phyloP scores from a whole-genome alignment of 2,888 invertebrate genomes.

The Platycheirus albimanus region DNA sequence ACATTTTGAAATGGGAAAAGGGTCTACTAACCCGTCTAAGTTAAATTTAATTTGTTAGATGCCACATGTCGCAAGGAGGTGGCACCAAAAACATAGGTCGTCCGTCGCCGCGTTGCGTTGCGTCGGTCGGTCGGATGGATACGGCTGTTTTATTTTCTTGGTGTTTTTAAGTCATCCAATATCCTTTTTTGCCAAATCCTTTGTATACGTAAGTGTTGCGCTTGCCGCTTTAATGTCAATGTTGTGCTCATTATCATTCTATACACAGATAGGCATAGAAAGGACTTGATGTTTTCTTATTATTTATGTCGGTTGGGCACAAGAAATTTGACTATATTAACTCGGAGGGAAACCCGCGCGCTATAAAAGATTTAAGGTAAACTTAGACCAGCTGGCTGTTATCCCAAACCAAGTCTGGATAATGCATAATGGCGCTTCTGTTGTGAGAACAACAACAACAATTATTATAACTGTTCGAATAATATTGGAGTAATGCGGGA shows the following conservation, averaged over 20 bases:
- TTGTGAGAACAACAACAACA: not conserved
- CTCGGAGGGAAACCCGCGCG: no score
- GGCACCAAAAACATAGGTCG: no score
- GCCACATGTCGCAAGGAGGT: slow-evolving; percentile 48
- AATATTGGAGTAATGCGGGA: no score
- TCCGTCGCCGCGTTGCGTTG: no score
- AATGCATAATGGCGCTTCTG: no score
- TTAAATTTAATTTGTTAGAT: slow-evolving; percentile 64
- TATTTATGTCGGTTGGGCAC: not conserved
- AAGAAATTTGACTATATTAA: slow-evolving; percentile 1
- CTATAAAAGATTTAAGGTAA: no score
- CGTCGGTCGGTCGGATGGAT: no score
- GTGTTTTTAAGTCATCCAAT: slow-evolving; percentile 15
- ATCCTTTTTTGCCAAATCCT: slow-evolving; percentile 5
- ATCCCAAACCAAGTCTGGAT: no score
- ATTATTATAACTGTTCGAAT: slow-evolving; percentile 5
- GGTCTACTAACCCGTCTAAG: slow-evolving; percentile 30
- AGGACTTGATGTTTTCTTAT: no score
- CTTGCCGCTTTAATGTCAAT: slow-evolving; percentile 48
- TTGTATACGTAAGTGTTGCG: not conserved
- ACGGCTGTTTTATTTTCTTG: slow-evolving; percentile 1
- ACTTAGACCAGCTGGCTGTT: no score
- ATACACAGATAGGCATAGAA: no score
- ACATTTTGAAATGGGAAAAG: slow-evolving; percentile 35
- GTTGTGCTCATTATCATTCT: slow-evolving; percentile 49